Evolutionary conservation across 2,888 invertebrate genomes (phyloP).

Genomic region (Ormia ochracea): DNA sequence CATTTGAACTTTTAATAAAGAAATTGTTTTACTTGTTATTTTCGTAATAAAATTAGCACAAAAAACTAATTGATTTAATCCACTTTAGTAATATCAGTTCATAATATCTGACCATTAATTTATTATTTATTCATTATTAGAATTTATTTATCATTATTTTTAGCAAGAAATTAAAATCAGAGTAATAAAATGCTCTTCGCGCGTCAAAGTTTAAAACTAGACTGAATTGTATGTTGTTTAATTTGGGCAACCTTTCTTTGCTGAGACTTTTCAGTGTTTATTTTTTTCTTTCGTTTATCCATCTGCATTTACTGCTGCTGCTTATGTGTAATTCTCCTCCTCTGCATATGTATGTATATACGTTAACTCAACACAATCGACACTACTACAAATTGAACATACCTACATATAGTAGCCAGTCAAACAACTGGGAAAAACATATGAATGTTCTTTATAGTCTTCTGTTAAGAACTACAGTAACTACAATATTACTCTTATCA

Average conservation of each 20-base stretch:
- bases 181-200: slow-evolving; percentile 63
- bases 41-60: too few species aligned
- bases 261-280: slow-evolving; percentile 66
- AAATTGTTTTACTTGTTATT: too few species aligned
- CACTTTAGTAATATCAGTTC: too few species aligned
- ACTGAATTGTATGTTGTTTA: slow-evolving; percentile 72
- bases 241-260: slow-evolving; percentile 74
- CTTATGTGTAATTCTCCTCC: slow-evolving; percentile 55
- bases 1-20: too few species aligned
- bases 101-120: too few species aligned
- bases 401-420: slow-evolving; percentile 27
- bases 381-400: not conserved
- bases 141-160: slow-evolving; percentile 9
- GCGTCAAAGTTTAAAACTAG: slow-evolving; percentile 74
- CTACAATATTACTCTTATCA: slow-evolving; percentile 30
- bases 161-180: slow-evolving; percentile 51
- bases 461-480: slow-evolving; percentile 18
- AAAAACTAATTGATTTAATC: too few species aligned
- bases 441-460: not conserved
- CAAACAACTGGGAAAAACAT: slow-evolving; percentile 5
- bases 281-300: slow-evolving; percentile 8
- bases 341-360: too few species aligned
- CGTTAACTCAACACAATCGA: not conserved
- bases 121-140: too few species aligned
- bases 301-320: slow-evolving; percentile 30